phyloP scores from a whole-genome alignment of 2,113 vertebrate species.

The Gymnocephalus cernua region DNA sequence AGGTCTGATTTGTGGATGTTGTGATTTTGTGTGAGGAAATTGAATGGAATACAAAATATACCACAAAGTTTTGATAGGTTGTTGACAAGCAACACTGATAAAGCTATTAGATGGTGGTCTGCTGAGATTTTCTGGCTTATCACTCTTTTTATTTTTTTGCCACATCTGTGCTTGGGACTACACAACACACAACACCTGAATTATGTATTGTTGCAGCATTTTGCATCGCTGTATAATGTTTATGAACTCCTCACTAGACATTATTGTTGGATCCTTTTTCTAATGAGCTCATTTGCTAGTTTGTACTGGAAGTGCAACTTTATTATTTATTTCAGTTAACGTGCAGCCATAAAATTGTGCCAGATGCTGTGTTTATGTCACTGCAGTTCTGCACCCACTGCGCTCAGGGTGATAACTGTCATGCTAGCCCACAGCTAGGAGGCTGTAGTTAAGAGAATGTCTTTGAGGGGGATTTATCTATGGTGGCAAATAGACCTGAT shows the following conservation, averaged over 20 bases:
- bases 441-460: neutral
- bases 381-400: neutral
- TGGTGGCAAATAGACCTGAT: neutral
- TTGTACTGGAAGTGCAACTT: neutral
- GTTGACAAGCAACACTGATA: neutral
- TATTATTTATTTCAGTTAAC: slow-evolving; percentile 1
- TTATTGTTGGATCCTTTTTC: neutral
- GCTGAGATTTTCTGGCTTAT: neutral
- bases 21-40: neutral
- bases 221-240: neutral
- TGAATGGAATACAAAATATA: neutral
- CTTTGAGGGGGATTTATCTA: slow-evolving; percentile 17
- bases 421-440: neutral
- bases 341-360: slow-evolving; percentile 10
- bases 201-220: slow-evolving; percentile 25
- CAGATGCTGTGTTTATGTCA: slow-evolving; percentile 20
- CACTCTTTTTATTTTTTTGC: neutral
- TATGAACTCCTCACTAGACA: neutral
- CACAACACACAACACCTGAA: neutral
- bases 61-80: neutral
- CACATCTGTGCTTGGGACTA: neutral
- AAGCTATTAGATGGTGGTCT: neutral
- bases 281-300: slow-evolving; percentile 15
- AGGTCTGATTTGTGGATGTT: neutral
- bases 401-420: neutral